These are phyloP conservation scores for Tympanuchus pallidicinctus DNA, from an alignment of 2,113 vertebrate genomes.

Conservation along the genomic window DNA sequence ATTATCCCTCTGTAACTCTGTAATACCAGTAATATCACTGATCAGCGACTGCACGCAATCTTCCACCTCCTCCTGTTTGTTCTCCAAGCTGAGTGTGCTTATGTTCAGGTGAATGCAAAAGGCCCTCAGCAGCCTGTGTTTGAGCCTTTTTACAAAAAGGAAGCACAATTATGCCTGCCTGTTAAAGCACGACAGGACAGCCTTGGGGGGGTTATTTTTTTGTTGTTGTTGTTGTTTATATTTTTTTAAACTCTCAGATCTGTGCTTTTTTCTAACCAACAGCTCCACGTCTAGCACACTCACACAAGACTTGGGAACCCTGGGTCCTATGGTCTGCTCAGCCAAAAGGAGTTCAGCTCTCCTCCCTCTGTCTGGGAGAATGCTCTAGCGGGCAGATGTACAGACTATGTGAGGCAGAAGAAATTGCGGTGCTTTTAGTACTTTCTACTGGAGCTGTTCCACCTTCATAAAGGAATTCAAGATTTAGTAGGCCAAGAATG, in stretches of 20 bases:
- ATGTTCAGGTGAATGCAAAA: neutral
- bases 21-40: neutral
- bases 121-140: neutral
- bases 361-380: neutral
- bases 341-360: neutral
- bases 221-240: too few species aligned
- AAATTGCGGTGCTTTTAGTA: neutral
- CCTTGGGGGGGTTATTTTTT: neutral
- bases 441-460: conserved; percentile 27
- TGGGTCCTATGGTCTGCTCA: neutral
- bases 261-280: neutral
- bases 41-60: neutral
- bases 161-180: neutral
- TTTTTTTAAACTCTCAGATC: neutral
- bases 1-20: neutral
- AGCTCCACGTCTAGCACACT: neutral
- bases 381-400: neutral
- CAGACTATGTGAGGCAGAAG: neutral
- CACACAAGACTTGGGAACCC: neutral
- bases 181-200: neutral
- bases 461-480: conserved; percentile 9
- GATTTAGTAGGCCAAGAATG: conserved; percentile 10
- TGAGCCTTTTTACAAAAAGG: neutral
- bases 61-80: neutral
- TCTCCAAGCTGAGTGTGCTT: neutral